Evolutionary conservation across 2,888 invertebrate genomes (phyloP).

Genomic region (Lobophora halterata): DNA sequence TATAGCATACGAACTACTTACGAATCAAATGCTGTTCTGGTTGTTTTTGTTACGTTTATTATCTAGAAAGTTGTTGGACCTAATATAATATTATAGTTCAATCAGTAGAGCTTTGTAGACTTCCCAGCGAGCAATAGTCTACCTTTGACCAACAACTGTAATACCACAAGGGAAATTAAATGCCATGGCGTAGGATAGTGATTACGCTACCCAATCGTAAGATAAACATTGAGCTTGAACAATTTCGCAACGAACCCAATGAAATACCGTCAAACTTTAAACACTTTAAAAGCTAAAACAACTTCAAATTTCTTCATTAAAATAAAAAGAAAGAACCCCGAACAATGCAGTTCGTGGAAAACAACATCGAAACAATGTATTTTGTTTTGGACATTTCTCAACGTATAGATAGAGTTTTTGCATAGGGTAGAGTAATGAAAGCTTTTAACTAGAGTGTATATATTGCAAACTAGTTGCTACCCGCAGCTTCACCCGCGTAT

Average conservation of each 20-base stretch:
- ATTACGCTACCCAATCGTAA: constrained; percentile 8
- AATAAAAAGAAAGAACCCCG: constrained; percentile 14
- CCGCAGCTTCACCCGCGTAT: too few species aligned
- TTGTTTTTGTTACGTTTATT: too few species aligned
- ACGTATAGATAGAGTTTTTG: constrained; percentile 11
- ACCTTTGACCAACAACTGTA: constrained; percentile 3
- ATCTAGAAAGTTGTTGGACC: too few species aligned
- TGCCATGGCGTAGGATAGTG: neutral
- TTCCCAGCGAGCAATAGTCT: neutral
- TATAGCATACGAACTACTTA: too few species aligned
- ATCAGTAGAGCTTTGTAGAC: constrained; percentile 4
- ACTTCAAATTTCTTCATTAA: constrained; percentile 12
- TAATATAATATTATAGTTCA: neutral
- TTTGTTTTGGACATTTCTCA: constrained; percentile 25
- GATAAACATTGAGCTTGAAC: constrained; percentile 10
- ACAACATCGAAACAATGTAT: constrained; percentile 25
- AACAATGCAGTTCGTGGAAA: constrained; percentile 16
- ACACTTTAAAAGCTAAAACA: neutral
- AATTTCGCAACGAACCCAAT: constrained; percentile 10
- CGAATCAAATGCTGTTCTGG: too few species aligned
- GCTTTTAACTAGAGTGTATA: constrained; percentile 21
- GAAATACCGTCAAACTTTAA: neutral
- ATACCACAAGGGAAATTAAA: constrained; percentile 5
- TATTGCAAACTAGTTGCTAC: constrained; percentile 12
- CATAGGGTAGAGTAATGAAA: constrained; percentile 18